Base-by-base conservation (phyloP, 1,140 invertebrate species). In the Hesperophylax magnus region DNA sequence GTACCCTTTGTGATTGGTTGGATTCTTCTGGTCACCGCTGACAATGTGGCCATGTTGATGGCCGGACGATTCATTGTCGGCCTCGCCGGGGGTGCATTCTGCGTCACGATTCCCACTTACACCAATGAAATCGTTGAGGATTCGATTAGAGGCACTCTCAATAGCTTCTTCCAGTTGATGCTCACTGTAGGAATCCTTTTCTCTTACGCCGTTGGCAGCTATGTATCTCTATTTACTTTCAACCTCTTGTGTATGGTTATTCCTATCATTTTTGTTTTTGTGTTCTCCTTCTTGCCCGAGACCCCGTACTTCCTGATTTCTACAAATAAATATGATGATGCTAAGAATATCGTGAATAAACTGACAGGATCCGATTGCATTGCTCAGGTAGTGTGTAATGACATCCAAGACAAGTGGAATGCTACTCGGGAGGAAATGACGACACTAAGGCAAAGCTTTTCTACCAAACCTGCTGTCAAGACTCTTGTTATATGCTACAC, bases 41-140 rank as follows among this genome's bases (percentile, higher is more conserved):
- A 91, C 15, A 92, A 92, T 76, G 89, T 95, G 1, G 87, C 87
- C 2, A 93, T 95, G 91, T 91, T 95, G 20, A 94, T 93, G 78
- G 87, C 92, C 0, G 95, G 95, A 2, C 91, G 96, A 74, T 93
- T 96, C 77, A 92, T 97, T 3, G 93, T 93, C 3, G 95, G 95
- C 81, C 83, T 95, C 3, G 92, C 93, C 14, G 92, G 92, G 60
- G 96, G 96, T 58, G 93, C 94, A 0, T 95, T 94, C 82, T 95
- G 94, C 79, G 93, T 95, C 1, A 93, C 93, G 0, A 94, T 93
- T 0, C 95, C 96, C 0, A 91, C 96, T 71, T 98, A 97, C 85
- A 94, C 95, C 0, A 94, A 94, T 24, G 96, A 97, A 90, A 95
- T 96, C 52, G 93, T 94, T 0, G 94, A 96, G 82, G 94, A 93